phyloP scores from a whole-genome alignment of 2,113 vertebrate genomes.

The Upupa epops region DNA sequence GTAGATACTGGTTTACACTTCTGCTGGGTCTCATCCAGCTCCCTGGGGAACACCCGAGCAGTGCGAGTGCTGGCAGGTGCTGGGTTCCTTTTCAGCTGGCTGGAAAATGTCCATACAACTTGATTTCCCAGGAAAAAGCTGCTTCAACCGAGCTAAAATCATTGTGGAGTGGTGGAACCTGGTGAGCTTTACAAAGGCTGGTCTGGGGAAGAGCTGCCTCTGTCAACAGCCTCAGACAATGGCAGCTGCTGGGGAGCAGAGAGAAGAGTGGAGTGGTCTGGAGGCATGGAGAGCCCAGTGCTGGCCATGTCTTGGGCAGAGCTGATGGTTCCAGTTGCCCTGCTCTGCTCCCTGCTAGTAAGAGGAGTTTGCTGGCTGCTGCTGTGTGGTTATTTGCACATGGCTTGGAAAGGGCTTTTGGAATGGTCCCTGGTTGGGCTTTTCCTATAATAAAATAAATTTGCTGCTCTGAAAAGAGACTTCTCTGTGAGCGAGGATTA shows the following conservation, averaged over 20 bases:
- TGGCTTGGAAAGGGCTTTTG: background rate
- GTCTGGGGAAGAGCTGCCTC: too few relatives aligned
- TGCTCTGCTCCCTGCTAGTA: background rate
- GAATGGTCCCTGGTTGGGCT: background rate
- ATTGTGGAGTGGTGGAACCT: background rate
- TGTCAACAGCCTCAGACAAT: too few relatives aligned
- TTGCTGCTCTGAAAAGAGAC: background rate
- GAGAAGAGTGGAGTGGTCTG: background rate
- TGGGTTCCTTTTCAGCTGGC: background rate
- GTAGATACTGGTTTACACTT: background rate
- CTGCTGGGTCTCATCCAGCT: background rate
- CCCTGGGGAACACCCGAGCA: background rate
- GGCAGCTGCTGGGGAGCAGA: background rate
- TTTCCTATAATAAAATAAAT: slow-evolving; percentile 17
- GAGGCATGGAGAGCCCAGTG: background rate
- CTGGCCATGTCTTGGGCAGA: background rate
- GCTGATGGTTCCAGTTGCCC: background rate
- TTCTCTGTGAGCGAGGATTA: background rate
- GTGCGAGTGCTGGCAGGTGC: background rate
- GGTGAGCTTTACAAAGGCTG: background rate
- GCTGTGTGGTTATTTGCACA: background rate
- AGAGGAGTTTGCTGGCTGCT: background rate
- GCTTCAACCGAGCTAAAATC: background rate
- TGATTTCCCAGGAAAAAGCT: background rate
- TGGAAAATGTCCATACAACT: background rate